Conservation (phyloP, 2,113 vertebrate species). For the Malurus melanocephalus region DNA sequence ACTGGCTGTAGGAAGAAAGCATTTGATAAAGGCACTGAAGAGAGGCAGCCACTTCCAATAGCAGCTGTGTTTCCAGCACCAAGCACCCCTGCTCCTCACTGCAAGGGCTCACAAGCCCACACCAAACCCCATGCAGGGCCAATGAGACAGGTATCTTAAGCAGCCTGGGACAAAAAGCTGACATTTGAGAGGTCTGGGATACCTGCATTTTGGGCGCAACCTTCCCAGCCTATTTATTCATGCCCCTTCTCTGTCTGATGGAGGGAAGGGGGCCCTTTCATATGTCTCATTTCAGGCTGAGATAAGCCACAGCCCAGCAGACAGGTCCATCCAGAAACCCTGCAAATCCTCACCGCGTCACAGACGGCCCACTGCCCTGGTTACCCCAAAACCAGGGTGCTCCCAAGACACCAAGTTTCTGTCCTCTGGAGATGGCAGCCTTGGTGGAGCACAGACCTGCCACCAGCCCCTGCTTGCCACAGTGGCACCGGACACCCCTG, state of each 20-base stretch:
- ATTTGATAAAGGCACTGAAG: not conserved
- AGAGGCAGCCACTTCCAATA: not conserved
- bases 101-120: not conserved
- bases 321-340: not conserved
- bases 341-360: not conserved
- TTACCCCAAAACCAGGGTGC: not conserved
- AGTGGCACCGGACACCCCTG: fast-evolving
- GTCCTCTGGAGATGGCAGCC: not conserved
- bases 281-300: not conserved
- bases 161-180: not conserved
- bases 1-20: not conserved
- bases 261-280: not conserved
- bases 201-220: not conserved
- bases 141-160: not conserved
- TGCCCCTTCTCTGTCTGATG: not conserved
- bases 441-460: not conserved
- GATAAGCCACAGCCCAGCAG: not conserved
- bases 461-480: not conserved
- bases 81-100: not conserved
- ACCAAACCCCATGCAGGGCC: not conserved
- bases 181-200: not conserved
- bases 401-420: not conserved
- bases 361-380: not conserved
- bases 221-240: not conserved
- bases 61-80: not conserved